These are phyloP conservation scores for Marmota flaviventris DNA, from an alignment of 2,113 vertebrate species.

Conservation along the genomic window DNA sequence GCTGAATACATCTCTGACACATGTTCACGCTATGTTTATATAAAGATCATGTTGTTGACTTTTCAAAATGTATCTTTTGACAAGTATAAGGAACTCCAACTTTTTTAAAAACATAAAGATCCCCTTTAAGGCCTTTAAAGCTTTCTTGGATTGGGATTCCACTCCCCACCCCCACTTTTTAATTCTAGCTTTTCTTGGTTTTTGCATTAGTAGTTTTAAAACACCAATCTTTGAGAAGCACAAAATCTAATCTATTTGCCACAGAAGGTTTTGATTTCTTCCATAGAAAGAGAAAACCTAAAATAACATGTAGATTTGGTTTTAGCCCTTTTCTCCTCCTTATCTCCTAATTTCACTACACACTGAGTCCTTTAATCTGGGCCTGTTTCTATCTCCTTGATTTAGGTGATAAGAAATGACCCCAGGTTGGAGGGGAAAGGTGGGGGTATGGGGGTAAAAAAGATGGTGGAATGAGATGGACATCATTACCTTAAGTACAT, in stretches of 20 bases:
- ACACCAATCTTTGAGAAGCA: background rate
- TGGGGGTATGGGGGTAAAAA: no score
- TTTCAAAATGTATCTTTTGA: background rate
- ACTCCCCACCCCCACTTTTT: background rate
- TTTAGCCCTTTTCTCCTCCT: background rate
- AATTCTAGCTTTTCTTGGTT: slow-evolving; percentile 1
- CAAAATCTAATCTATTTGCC: background rate
- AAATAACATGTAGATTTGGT: background rate
- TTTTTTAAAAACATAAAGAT: slow-evolving; percentile 55
- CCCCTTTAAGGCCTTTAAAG: background rate
- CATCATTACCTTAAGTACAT: no score
- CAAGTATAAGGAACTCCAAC: background rate
- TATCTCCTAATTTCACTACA: background rate
- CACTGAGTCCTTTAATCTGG: background rate
- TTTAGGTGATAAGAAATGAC: background rate
- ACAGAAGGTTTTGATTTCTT: slow-evolving; percentile 8
- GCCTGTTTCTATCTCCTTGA: background rate
- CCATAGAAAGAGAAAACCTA: background rate
- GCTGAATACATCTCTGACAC: background rate
- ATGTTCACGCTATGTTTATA: background rate
- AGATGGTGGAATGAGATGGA: no score
- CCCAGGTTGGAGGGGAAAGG: no score
- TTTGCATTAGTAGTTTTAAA: slow-evolving; percentile 20
- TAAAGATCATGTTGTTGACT: slow-evolving; percentile 14
- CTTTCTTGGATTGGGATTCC: background rate